Conservation (phyloP, 2,888 invertebrate species). For the Archaeoteleia sp. region DNA sequence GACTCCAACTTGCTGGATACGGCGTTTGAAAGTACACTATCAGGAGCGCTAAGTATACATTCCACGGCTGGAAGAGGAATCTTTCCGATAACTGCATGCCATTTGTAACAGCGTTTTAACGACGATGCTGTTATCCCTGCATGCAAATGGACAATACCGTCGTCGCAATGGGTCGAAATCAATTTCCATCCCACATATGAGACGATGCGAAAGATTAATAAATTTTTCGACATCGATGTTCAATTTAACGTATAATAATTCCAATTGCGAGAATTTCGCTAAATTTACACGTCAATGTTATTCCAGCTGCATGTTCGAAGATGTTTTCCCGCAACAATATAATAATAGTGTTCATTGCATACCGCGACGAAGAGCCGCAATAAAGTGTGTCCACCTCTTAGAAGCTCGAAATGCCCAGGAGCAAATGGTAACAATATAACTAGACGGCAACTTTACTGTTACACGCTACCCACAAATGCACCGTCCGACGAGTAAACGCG, state of each 20-base stretch:
- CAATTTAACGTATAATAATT: too few relatives aligned
- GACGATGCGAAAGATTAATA: too few relatives aligned
- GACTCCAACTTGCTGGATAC: slow-evolving; percentile 36
- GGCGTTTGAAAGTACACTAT: slow-evolving; percentile 30
- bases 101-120: slow-evolving; percentile 50
- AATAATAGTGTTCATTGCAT: slow-evolving; percentile 23
- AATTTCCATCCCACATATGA: too few relatives aligned
- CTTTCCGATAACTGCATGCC: slow-evolving; percentile 50
- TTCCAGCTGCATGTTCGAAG: slow-evolving; percentile 7
- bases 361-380: slow-evolving; percentile 19
- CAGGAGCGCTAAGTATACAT: slow-evolving; percentile 35
- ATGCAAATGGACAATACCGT: slow-evolving; percentile 28
- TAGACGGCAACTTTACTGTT: slow-evolving; percentile 24
- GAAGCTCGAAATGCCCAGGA: slow-evolving; percentile 35
- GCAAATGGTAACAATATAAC: slow-evolving; percentile 41
- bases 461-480: slow-evolving; percentile 36
- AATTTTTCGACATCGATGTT: too few relatives aligned
- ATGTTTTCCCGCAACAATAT: slow-evolving; percentile 9
- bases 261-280: slow-evolving; percentile 12
- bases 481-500: slow-evolving; percentile 7
- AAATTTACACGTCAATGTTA: neutral
- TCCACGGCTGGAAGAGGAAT: slow-evolving; percentile 39
- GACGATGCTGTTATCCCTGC: slow-evolving; percentile 25
- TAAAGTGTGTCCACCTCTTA: slow-evolving; percentile 33
- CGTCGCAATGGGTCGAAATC: slow-evolving; percentile 12